A percentile compares a stretch with the other conserved stretches of the same genome.
These are phyloP conservation scores for Danionella cerebrum DNA, from an alignment of 2,113 vertebrate species.

Conservation along the genomic window DNA sequence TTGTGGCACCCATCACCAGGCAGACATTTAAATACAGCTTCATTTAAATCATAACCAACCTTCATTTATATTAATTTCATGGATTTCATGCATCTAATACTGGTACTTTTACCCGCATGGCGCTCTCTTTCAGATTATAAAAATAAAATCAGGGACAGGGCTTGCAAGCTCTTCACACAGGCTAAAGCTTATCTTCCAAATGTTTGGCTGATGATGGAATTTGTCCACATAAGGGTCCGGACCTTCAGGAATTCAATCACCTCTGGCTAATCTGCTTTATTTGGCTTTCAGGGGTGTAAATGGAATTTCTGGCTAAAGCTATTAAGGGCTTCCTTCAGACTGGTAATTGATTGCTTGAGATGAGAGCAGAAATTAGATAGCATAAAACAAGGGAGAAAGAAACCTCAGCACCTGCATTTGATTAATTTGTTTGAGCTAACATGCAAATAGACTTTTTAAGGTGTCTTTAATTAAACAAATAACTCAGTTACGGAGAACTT, in stretches of 20 bases:
- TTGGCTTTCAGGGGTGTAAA: constrained; percentile 8
- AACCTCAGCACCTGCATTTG: background rate
- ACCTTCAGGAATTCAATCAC: constrained; percentile 4
- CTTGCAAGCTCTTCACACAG: background rate
- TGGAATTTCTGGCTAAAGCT: constrained; percentile 18
- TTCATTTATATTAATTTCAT: no score
- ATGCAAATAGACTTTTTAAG: background rate
- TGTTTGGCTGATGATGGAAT: constrained; percentile 16
- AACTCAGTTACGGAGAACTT: background rate
- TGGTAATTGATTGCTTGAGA: constrained; percentile 31
- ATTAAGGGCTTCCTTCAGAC: constrained; percentile 25
- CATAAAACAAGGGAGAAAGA: background rate
- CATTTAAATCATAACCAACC: no score
- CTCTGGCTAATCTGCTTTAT: constrained; percentile 22
- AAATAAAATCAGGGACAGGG: background rate
- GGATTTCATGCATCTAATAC: no score
- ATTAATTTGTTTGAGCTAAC: background rate
- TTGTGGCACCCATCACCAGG: no score
- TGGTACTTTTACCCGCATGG: no score
- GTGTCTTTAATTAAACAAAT: background rate
- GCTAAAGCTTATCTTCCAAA: background rate
- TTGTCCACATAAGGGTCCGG: background rate
- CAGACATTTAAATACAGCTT: no score
- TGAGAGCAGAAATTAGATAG: constrained; percentile 20
- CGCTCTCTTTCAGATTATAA: background rate